These are phyloP conservation scores for Uropetala carovei DNA, from an alignment of 2,888 invertebrate genomes.

Conservation along the genomic window DNA sequence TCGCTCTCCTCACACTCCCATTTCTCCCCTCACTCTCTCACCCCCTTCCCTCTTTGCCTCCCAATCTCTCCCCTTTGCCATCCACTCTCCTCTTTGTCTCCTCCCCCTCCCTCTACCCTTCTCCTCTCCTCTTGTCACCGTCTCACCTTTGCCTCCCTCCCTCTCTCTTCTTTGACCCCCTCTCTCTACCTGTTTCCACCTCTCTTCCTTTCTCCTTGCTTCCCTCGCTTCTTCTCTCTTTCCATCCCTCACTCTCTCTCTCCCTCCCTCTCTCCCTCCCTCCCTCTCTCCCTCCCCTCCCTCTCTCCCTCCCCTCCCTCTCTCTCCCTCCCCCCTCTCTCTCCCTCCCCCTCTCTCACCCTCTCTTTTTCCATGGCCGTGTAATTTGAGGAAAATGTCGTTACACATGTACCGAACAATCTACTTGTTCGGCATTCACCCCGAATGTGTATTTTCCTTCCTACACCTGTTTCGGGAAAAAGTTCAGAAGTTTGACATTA, in stretches of 20 bases:
- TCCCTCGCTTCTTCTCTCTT: not conserved
- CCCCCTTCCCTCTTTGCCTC: slow-evolving; percentile 58
- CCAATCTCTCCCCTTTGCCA: slow-evolving; percentile 61
- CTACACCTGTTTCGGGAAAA: too few relatives aligned
- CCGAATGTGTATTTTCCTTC: too few relatives aligned
- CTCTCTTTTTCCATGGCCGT: not conserved
- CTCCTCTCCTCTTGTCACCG: slow-evolving; percentile 34
- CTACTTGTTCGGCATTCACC: too few relatives aligned
- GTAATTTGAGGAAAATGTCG: too few relatives aligned
- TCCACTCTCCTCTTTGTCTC: slow-evolving; percentile 64
- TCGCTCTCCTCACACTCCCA: slow-evolving; percentile 67
- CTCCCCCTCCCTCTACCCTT: slow-evolving; percentile 62
- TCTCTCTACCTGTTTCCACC: slow-evolving; percentile 72
- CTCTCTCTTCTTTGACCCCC: slow-evolving; percentile 69
- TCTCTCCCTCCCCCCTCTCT: not conserved
- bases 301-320: not conserved
- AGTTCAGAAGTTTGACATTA: too few relatives aligned
- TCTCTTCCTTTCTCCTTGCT: slow-evolving; percentile 65
- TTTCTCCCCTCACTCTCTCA: slow-evolving; percentile 59
- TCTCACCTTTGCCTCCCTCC: slow-evolving; percentile 16
- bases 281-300: slow-evolving; percentile 70
- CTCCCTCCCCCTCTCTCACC: not conserved
- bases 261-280: slow-evolving; percentile 68
- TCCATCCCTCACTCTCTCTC: slow-evolving; percentile 39
- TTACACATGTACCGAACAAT: too few relatives aligned